Percentiles rank a stretch among this genome's conserved stretches.
Conservation (phyloP, 2,797 vertebrate species). For the Carcharodon carcharias region DNA sequence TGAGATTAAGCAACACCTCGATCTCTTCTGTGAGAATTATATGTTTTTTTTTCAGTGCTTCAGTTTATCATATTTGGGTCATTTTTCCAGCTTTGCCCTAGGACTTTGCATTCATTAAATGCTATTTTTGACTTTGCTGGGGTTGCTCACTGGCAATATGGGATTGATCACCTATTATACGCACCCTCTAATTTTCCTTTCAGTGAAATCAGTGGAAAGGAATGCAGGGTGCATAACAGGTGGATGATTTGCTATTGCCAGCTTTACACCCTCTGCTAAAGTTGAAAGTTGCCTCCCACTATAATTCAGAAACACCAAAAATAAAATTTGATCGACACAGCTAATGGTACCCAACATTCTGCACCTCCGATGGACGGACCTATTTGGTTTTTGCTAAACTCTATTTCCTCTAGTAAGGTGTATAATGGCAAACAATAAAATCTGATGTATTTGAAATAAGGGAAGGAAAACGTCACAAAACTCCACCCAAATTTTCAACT, state of each 20-base stretch:
- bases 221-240: background rate
- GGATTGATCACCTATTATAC: background rate
- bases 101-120: background rate
- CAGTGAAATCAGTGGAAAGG: background rate
- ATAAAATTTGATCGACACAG: background rate
- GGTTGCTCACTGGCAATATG: background rate
- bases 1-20: background rate
- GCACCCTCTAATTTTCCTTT: background rate
- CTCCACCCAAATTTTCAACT: background rate
- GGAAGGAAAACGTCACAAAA: too few relatives aligned
- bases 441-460: background rate
- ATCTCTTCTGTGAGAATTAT: background rate
- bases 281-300: background rate
- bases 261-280: background rate
- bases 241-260: background rate
- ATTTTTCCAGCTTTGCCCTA: background rate
- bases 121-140: background rate
- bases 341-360: background rate
- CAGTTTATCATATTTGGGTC: background rate
- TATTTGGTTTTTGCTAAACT: background rate
- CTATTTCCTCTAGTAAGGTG: background rate
- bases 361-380: background rate
- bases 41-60: background rate
- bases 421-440: background rate
- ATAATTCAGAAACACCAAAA: background rate